Evolutionary conservation across 2,113 vertebrate genomes (phyloP).

Genomic region (Cryptomyrus ogoouensis): DNA sequence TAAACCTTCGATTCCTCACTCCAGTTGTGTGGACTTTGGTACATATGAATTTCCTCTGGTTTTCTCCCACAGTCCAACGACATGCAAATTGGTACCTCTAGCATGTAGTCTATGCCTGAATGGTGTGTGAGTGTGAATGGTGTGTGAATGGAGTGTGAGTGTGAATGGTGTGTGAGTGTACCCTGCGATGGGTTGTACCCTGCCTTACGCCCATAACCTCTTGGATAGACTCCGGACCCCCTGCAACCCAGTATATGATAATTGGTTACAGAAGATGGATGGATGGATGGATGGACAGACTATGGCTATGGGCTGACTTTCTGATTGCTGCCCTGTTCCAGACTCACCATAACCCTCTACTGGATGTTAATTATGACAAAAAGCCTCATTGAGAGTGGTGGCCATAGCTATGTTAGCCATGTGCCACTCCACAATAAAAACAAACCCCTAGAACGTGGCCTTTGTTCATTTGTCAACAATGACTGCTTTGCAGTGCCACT

Average conservation of each 20-base stretch:
- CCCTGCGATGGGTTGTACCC: neutral
- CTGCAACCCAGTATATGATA: neutral
- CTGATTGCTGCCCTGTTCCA: neutral
- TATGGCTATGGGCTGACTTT: neutral
- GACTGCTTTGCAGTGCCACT: neutral
- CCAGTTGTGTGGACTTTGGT: neutral
- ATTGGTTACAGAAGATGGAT: neutral
- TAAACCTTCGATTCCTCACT: neutral
- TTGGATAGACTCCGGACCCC: neutral
- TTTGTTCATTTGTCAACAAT: neutral
- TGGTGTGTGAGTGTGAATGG: too few species aligned
- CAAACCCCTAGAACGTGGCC: neutral
- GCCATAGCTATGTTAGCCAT: neutral
- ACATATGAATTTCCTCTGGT: neutral
- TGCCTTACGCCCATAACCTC: neutral
- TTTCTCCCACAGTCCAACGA: neutral
- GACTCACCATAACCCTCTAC: neutral
- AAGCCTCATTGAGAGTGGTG: neutral
- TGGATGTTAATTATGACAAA: neutral
- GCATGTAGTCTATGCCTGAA: neutral
- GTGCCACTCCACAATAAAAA: neutral
- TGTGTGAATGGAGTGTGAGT: too few species aligned
- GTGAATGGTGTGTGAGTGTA: neutral
- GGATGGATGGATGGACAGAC: neutral
- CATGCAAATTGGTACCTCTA: neutral